Conservation (phyloP, 2,888 invertebrate species). For the Mechanitis messenoides region DNA sequence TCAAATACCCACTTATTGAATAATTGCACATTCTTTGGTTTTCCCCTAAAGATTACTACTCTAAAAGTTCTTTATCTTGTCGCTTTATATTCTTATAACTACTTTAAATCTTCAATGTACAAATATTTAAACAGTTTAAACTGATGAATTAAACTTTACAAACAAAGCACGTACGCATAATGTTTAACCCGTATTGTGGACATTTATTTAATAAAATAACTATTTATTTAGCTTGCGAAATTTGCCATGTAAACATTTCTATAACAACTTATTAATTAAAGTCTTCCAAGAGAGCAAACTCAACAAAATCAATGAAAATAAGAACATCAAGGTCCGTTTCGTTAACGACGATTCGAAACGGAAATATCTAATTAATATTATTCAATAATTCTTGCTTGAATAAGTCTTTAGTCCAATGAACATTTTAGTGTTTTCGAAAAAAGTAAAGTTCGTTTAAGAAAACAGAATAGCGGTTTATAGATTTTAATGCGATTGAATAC, state of each 20-base stretch:
- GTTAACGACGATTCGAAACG: not conserved
- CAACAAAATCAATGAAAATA: slow-evolving; percentile 1
- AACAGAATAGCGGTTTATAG: no score
- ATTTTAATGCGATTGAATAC: no score
- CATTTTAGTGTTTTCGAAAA: no score
- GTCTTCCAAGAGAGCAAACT: not conserved
- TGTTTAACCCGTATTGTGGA: not conserved
- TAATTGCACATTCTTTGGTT: slow-evolving; percentile 8
- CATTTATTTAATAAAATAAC: not conserved
- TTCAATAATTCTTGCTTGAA: not conserved
- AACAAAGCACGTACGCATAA: not conserved
- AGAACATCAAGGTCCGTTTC: not conserved
- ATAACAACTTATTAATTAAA: not conserved
- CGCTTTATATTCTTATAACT: slow-evolving; percentile 6
- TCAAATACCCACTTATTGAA: slow-evolving; percentile 8
- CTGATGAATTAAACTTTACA: not conserved
- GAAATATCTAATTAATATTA: not conserved
- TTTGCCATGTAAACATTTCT: slow-evolving; percentile 2
- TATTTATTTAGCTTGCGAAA: slow-evolving; percentile 1
- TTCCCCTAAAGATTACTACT: slow-evolving; percentile 3
- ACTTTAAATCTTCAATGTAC: not conserved
- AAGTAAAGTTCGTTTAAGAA: no score
- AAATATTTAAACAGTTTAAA: not conserved
- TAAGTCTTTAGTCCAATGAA: no score
- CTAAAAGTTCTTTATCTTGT: not conserved